Conservation (phyloP, 2,113 vertebrate species). For the Nerophis lumbriciformis region DNA sequence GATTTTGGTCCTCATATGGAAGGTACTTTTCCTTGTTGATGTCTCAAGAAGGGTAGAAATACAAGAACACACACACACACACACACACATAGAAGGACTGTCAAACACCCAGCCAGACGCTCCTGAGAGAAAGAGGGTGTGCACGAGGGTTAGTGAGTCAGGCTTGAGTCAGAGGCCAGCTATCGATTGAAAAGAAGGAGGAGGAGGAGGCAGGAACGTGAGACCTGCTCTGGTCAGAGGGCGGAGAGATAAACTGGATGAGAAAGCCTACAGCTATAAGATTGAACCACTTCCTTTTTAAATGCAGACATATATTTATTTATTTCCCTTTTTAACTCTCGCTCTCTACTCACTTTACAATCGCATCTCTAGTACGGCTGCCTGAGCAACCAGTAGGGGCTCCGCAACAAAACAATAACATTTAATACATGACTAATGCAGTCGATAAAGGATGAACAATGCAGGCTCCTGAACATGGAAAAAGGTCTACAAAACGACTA, state of each 20-base stretch:
- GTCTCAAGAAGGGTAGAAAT: too few species aligned
- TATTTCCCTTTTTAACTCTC: background rate
- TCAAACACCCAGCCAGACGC: slow-evolving; percentile 10
- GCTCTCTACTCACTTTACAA: slow-evolving; percentile 26
- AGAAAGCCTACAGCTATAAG: slow-evolving; percentile 33
- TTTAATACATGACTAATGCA: too few species aligned
- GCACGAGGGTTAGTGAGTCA: slow-evolving; percentile 63
- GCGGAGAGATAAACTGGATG: slow-evolving; percentile 38
- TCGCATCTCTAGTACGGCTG: slow-evolving; percentile 13
- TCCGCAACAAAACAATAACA: too few species aligned
- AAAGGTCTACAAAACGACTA: too few species aligned
- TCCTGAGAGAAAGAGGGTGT: slow-evolving; percentile 51
- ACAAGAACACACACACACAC: background rate
- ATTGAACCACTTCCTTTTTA: slow-evolving; percentile 19
- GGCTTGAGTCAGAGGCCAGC: slow-evolving; percentile 65
- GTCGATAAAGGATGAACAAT: too few species aligned
- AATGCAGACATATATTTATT: slow-evolving; percentile 20
- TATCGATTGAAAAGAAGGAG: slow-evolving; percentile 58
- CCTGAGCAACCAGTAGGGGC: too few species aligned
- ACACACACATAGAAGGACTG: slow-evolving; percentile 19
- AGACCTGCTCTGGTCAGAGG: slow-evolving; percentile 61
- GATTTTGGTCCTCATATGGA: too few species aligned
- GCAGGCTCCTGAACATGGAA: too few species aligned
- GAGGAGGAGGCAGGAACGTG: slow-evolving; percentile 60
- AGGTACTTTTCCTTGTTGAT: too few species aligned